phyloP scores from a whole-genome alignment of 2,888 invertebrate genomes.

The Anticlea derivata region DNA sequence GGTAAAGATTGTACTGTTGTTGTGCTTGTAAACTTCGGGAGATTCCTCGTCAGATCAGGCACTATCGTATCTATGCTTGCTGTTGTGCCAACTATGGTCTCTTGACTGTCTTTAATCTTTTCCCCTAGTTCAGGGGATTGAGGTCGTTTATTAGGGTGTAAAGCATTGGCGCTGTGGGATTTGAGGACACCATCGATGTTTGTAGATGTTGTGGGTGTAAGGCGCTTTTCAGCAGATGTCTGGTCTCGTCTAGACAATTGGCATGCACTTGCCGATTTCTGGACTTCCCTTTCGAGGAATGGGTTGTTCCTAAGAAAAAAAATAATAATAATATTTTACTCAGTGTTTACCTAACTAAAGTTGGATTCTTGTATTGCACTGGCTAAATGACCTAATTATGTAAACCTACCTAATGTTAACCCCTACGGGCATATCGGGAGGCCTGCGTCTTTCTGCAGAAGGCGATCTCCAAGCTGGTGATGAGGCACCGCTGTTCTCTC shows the following conservation, averaged over 20 bases:
- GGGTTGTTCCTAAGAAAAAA: slow-evolving; percentile 71
- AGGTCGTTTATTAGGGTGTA: slow-evolving; percentile 59
- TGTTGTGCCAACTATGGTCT: slow-evolving; percentile 58
- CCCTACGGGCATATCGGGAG: slow-evolving; percentile 78
- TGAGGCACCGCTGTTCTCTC: slow-evolving; percentile 85
- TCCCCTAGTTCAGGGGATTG: slow-evolving; percentile 36
- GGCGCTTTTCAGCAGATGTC: slow-evolving; percentile 57
- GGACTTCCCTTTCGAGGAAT: slow-evolving; percentile 82
- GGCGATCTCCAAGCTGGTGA: slow-evolving; percentile 88
- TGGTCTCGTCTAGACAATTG: slow-evolving; percentile 73
- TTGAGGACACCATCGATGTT: slow-evolving; percentile 68
- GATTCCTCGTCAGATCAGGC: slow-evolving; percentile 51
- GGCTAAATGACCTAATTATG: no score
- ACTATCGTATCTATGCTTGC: slow-evolving; percentile 70
- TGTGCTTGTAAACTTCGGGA: slow-evolving; percentile 42
- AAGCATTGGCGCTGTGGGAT: slow-evolving; percentile 73
- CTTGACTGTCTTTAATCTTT: slow-evolving; percentile 61
- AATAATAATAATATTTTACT: not conserved
- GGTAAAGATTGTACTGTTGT: slow-evolving; percentile 44
- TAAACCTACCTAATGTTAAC: slow-evolving; percentile 76
- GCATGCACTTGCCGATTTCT: slow-evolving; percentile 86
- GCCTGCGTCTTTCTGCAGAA: slow-evolving; percentile 83
- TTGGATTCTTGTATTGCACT: no score
- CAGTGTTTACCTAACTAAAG: no score
- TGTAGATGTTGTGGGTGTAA: slow-evolving; percentile 51